These are phyloP conservation scores for Scrobipalpa atriplicella DNA, from an alignment of 2,888 invertebrate genomes.

Conservation along the genomic window DNA sequence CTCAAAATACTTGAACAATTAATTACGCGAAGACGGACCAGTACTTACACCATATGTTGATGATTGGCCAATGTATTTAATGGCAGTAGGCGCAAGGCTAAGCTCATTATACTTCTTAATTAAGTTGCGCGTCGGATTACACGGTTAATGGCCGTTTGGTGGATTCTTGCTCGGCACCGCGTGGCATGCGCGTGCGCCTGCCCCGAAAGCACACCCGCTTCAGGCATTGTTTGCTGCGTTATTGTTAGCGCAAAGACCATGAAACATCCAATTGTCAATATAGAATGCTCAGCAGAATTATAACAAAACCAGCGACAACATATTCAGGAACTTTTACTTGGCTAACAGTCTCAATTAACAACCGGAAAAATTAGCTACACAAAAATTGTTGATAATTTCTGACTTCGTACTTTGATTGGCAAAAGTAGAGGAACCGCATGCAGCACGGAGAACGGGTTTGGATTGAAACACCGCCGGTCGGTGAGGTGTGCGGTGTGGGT, in stretches of 20 bases:
- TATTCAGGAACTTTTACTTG: not conserved
- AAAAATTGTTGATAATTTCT: not conserved
- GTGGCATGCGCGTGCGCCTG: slow-evolving; percentile 26
- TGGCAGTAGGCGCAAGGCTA: slow-evolving; percentile 40
- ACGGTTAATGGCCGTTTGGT: slow-evolving; percentile 38
- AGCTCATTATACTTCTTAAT: slow-evolving; percentile 42
- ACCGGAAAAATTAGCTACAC: too few relatives aligned
- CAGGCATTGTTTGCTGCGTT: slow-evolving; percentile 43
- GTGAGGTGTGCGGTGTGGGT: slow-evolving; percentile 22
- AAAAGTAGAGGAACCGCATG: slow-evolving; percentile 37
- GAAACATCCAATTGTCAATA: slow-evolving; percentile 43
- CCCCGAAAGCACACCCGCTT: slow-evolving; percentile 24
- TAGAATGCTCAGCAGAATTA: slow-evolving; percentile 37
- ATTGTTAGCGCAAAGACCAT: slow-evolving; percentile 45
- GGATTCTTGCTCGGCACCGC: slow-evolving; percentile 30
- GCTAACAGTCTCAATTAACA: not conserved
- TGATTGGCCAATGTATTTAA: slow-evolving; percentile 39
- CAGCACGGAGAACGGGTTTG: slow-evolving; percentile 42
- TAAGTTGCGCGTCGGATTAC: slow-evolving; percentile 38
- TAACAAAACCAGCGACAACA: slow-evolving; percentile 33
- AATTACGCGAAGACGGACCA: not conserved
- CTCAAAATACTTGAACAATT: not conserved
- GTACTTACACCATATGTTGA: slow-evolving; percentile 37
- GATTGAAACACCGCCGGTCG: slow-evolving; percentile 39
- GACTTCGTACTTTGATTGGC: not conserved